These are phyloP conservation scores for Drosophila prosaltans DNA, from an alignment of 1,140 invertebrate species.

Conservation along the genomic window DNA sequence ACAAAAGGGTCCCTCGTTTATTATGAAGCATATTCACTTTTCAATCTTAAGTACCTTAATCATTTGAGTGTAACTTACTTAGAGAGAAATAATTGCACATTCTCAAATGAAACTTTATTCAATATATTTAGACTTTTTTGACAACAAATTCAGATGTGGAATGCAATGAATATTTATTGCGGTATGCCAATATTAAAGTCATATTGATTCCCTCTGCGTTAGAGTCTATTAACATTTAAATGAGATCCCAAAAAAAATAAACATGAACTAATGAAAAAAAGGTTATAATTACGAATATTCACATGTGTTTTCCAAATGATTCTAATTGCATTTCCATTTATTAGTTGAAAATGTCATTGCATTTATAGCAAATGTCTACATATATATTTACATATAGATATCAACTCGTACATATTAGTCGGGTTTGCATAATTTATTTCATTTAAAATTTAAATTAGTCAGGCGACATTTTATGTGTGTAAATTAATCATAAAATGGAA, in stretches of 20 bases:
- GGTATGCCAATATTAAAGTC: neutral
- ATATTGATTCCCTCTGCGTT: neutral
- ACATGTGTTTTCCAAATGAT: slow-evolving; percentile 8
- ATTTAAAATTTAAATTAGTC: slow-evolving; percentile 48
- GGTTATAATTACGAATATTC: neutral
- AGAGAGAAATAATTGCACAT: too few species aligned
- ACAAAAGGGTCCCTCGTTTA: too few species aligned
- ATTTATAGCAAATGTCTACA: slow-evolving; percentile 33
- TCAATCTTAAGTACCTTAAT: too few species aligned
- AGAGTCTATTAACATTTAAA: slow-evolving; percentile 6
- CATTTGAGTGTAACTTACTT: too few species aligned
- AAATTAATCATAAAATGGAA: slow-evolving; percentile 17
- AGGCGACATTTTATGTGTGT: slow-evolving; percentile 30
- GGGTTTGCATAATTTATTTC: slow-evolving; percentile 64
- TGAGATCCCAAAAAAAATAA: neutral
- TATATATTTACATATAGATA: neutral
- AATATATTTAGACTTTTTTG: neutral
- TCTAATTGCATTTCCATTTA: slow-evolving; percentile 12
- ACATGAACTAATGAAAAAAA: neutral
- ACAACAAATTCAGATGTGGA: neutral
- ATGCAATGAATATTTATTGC: neutral
- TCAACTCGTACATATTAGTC: slow-evolving; percentile 7
- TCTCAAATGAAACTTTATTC: too few species aligned
- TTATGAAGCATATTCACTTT: too few species aligned
- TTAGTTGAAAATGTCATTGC: slow-evolving; percentile 38